phyloP scores from a whole-genome alignment of 2,888 invertebrate species.

The Synergus gifuensis region DNA sequence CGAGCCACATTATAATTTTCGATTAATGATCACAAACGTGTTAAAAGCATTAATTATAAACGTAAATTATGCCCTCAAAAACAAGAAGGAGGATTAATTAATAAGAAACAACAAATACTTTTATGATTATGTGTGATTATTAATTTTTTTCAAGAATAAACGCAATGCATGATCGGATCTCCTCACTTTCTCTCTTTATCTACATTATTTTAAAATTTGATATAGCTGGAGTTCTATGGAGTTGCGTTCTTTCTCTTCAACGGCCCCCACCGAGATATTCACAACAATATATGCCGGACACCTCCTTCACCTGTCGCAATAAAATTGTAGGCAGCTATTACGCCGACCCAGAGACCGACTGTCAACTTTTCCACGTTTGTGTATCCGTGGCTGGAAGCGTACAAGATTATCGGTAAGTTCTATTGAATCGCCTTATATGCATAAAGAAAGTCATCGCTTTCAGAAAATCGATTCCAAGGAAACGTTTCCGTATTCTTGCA shows the following conservation, averaged over 20 bases:
- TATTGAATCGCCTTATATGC: constrained; percentile 20
- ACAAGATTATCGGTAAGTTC: constrained; percentile 73
- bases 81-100: not conserved
- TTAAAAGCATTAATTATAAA: not conserved
- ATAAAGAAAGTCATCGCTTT: constrained; percentile 2
- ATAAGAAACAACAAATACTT: not conserved
- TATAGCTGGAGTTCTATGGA: constrained; percentile 66
- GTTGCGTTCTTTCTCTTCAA: constrained; percentile 72
- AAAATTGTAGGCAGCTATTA: constrained; percentile 94
- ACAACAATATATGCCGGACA: constrained; percentile 79
- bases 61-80: not conserved
- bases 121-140: no score
- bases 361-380: constrained; percentile 94
- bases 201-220: constrained; percentile 20
- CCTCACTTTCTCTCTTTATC: constrained; percentile 30
- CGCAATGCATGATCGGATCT: not conserved
- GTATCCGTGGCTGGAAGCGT: constrained; percentile 87
- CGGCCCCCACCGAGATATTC: constrained; percentile 78
- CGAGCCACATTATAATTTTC: not conserved
- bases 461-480: constrained; percentile 11
- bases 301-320: constrained; percentile 88
- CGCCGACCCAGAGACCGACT: constrained; percentile 91
- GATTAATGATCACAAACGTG: not conserved
- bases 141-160: not conserved
- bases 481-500: constrained; percentile 19